A percentile compares a stretch with the other conserved stretches of the same genome.
These are phyloP conservation scores for Emydura subglobosa DNA, from an alignment of 2,113 vertebrate species.

Conservation along the genomic window DNA sequence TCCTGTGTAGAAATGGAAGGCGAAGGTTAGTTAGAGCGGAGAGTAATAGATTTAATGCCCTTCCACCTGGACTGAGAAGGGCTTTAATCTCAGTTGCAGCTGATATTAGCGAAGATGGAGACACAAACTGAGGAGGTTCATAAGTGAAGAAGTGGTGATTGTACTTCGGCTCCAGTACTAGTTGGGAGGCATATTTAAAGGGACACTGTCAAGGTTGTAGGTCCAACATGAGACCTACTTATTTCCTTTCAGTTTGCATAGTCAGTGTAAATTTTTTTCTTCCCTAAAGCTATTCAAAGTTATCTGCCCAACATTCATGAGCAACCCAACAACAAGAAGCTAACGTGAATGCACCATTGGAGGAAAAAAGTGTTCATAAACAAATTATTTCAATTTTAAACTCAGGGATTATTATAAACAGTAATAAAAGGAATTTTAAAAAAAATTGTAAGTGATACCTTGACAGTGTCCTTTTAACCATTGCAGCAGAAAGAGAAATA, in stretches of 20 bases:
- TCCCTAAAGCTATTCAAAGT: constrained; percentile 65
- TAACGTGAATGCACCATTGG: constrained; percentile 65
- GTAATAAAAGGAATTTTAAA: constrained; percentile 73
- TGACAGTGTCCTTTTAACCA: constrained; percentile 79
- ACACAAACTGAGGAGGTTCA: constrained; percentile 15
- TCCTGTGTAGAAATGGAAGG: not conserved
- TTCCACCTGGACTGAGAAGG: constrained; percentile 35
- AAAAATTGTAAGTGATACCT: constrained; percentile 75
- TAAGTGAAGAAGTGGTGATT: constrained; percentile 15
- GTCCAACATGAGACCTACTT: constrained; percentile 65
- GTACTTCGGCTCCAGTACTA: not conserved
- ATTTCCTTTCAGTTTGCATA: constrained; percentile 64
- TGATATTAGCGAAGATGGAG: constrained; percentile 24
- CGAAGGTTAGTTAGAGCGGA: not conserved
- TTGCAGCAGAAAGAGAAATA: constrained; percentile 77
- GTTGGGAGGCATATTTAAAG: constrained; percentile 64
- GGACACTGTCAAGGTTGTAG: constrained; percentile 71
- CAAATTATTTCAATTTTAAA: constrained; percentile 62
- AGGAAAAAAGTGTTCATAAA: constrained; percentile 37
- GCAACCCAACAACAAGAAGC: constrained; percentile 69
- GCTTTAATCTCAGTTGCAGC: constrained; percentile 48
- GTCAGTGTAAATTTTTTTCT: constrained; percentile 37
- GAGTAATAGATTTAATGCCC: constrained; percentile 42
- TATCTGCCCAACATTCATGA: constrained; percentile 68
- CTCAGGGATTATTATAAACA: constrained; percentile 71